A percentile compares a stretch with the other conserved stretches of the same genome.
Evolutionary conservation across 2,888 invertebrate genomes (phyloP).

Genomic region (Aphodius granarius): DNA sequence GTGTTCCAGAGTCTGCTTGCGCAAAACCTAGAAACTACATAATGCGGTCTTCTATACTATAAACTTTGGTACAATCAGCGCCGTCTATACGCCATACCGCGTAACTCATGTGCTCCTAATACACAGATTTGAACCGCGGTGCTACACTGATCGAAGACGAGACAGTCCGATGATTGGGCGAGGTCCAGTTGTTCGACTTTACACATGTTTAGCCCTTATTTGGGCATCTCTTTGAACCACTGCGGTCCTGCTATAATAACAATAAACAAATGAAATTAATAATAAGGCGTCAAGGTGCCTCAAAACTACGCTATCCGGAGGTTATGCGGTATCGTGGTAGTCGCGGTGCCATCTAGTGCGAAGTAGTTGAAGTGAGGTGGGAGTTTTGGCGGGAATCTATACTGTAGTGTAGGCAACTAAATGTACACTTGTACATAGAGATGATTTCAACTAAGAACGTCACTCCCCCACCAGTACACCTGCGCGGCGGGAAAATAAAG

Average conservation of each 20-base stretch:
- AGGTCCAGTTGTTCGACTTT: not conserved
- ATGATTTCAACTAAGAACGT: no score
- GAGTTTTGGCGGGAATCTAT: not conserved
- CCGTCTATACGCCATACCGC: not conserved
- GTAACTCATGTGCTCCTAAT: constrained; percentile 11
- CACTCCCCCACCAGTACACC: no score
- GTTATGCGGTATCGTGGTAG: not conserved
- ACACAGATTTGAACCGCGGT: constrained; percentile 3
- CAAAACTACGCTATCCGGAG: not conserved
- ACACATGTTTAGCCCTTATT: not conserved
- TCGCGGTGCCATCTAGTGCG: not conserved
- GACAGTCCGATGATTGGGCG: not conserved
- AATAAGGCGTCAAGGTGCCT: constrained; percentile 15
- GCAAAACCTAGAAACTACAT: not conserved
- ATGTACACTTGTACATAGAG: not conserved
- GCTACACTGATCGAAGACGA: not conserved
- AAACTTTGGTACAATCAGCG: not conserved
- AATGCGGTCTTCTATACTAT: not conserved
- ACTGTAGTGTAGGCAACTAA: not conserved
- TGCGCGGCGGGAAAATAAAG: no score
- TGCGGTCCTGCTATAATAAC: constrained; percentile 25
- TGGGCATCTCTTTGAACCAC: not conserved
- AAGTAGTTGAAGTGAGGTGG: not conserved
- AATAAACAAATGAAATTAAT: constrained; percentile 29
- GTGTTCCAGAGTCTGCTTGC: not conserved